These are phyloP conservation scores for Agrochola litura DNA, from an alignment of 2,888 invertebrate genomes.

Conservation along the genomic window DNA sequence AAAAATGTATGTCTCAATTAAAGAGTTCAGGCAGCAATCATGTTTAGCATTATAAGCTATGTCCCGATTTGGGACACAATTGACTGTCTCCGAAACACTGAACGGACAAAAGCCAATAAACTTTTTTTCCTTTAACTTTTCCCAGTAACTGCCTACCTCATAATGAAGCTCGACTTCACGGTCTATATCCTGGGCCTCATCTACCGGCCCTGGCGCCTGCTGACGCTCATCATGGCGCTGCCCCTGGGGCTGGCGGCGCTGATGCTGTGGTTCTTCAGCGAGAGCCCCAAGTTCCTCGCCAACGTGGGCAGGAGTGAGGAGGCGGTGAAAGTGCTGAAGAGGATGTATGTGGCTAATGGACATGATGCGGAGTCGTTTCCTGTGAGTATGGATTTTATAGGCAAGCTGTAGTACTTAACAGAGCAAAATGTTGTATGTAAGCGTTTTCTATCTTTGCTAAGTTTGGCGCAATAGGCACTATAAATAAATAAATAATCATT, in stretches of 20 bases:
- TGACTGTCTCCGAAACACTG: background rate
- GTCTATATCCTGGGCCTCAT: slow-evolving; percentile 77
- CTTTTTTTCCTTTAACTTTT: slow-evolving; percentile 26
- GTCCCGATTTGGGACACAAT: background rate
- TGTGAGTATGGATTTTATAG: slow-evolving; percentile 69
- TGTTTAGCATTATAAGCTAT: background rate
- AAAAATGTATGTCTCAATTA: background rate
- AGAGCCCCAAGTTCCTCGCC: slow-evolving; percentile 94
- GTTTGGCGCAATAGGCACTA: background rate
- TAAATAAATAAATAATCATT: too few relatives aligned
- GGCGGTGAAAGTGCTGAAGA: slow-evolving; percentile 91
- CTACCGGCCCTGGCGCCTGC: slow-evolving; percentile 84
- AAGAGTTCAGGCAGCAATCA: background rate
- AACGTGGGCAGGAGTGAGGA: slow-evolving; percentile 91
- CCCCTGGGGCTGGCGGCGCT: slow-evolving; percentile 92
- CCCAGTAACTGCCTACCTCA: slow-evolving; percentile 83
- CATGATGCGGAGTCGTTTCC: slow-evolving; percentile 75
- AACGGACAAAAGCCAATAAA: background rate
- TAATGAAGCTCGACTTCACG: slow-evolving; percentile 82
- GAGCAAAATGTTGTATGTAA: background rate
- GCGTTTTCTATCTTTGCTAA: background rate
- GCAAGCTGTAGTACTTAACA: background rate
- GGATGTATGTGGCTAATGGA: slow-evolving; percentile 91
- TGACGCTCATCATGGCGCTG: slow-evolving; percentile 88
- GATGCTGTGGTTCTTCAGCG: slow-evolving; percentile 91